Evolutionary conservation across 23 tunicate species (phyloP).

Genomic region (Halocynthia roretzi): DNA sequence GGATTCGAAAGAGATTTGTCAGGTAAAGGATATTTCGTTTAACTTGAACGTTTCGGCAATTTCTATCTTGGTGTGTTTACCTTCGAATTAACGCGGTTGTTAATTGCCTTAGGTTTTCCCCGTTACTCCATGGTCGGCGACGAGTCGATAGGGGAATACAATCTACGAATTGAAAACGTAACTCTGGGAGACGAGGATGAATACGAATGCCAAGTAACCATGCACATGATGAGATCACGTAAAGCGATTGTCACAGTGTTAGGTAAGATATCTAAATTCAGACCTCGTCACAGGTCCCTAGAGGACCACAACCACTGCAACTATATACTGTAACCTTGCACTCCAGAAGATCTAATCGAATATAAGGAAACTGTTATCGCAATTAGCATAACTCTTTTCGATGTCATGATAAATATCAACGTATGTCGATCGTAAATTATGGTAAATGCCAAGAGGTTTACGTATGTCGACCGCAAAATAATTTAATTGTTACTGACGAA

Average conservation of each 20-base stretch:
- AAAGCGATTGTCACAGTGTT: constrained; percentile 49
- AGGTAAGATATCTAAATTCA: constrained; percentile 27
- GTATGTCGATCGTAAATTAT: too few species aligned
- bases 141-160: constrained; percentile 63
- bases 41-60: not conserved
- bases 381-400: too few species aligned
- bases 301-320: too few species aligned
- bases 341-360: too few species aligned
- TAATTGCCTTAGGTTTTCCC: not conserved
- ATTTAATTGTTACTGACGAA: too few species aligned
- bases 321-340: too few species aligned
- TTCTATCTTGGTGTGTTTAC: not conserved
- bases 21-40: constrained; percentile 21
- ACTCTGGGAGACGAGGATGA: constrained; percentile 42
- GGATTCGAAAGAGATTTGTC: constrained; percentile 49
- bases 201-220: constrained; percentile 75
- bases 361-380: too few species aligned
- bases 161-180: constrained; percentile 35
- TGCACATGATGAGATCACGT: constrained; percentile 17
- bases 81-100: not conserved
- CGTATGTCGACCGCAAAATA: too few species aligned
- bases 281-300: not conserved
- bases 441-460: too few species aligned
- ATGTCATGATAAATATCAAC: too few species aligned
- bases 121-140: constrained; percentile 82